Percentiles rank a stretch among this genome's conserved stretches.
These are phyloP conservation scores for Poeciliopsis presidionis DNA, from an alignment of 2,797 vertebrate genomes.

Conservation along the genomic window DNA sequence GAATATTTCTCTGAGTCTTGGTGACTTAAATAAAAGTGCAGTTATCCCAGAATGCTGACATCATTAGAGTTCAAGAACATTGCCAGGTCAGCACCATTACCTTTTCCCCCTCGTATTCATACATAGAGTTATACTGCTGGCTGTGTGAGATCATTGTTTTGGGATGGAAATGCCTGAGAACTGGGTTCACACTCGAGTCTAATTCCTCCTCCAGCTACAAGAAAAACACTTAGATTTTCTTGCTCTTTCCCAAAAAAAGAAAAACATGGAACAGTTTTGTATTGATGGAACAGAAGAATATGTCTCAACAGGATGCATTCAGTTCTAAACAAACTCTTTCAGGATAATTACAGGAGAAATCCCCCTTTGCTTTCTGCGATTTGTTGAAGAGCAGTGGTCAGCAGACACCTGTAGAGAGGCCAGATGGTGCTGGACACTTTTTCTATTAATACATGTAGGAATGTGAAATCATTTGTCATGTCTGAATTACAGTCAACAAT, in stretches of 20 bases:
- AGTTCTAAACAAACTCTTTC: slow-evolving; percentile 44
- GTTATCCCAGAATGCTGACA: slow-evolving; percentile 63
- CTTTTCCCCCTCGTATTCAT: slow-evolving; percentile 49
- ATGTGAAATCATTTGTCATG: neutral
- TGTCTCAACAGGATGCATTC: slow-evolving; percentile 16
- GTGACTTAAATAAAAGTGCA: slow-evolving; percentile 57
- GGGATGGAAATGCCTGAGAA: slow-evolving; percentile 76
- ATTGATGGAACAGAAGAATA: slow-evolving; percentile 29
- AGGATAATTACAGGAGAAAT: slow-evolving; percentile 49
- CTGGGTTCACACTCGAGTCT: slow-evolving; percentile 60
- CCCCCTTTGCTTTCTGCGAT: slow-evolving; percentile 36
- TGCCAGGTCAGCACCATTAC: slow-evolving; percentile 65
- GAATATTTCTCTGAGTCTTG: slow-evolving; percentile 38
- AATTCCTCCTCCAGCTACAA: slow-evolving; percentile 10
- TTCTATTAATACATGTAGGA: neutral
- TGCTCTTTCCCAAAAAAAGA: slow-evolving; percentile 2
- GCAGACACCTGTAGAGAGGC: neutral
- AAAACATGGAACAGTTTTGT: slow-evolving; percentile 21
- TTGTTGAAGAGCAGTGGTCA: slow-evolving; percentile 31
- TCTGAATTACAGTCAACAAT: neutral
- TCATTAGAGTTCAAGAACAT: slow-evolving; percentile 53
- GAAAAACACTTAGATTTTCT: slow-evolving; percentile 4
- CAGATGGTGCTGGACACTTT: neutral
- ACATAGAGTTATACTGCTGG: slow-evolving; percentile 71
- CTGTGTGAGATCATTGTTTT: slow-evolving; percentile 79